Percentiles rank a stretch among this genome's conserved stretches.
phyloP scores from a whole-genome alignment of 2,888 invertebrate species.

The Thera britannica region DNA sequence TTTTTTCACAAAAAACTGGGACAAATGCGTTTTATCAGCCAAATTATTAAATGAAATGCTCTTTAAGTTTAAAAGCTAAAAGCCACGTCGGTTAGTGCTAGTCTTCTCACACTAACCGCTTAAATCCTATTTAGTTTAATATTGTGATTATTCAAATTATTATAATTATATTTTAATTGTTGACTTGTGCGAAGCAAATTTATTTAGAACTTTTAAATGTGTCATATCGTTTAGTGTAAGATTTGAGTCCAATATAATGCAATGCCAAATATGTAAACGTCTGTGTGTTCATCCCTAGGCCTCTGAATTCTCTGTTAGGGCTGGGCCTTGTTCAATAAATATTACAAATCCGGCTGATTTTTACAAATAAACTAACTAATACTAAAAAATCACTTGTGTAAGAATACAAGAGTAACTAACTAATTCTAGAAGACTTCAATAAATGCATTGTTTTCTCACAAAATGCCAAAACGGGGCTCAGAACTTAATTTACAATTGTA shows the following conservation, averaged over 20 bases:
- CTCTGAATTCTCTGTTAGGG: slow-evolving; percentile 9
- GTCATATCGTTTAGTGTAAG: slow-evolving; percentile 64
- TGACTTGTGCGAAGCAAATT: slow-evolving; percentile 57
- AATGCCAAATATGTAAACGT: slow-evolving; percentile 53
- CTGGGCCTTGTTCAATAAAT: not conserved
- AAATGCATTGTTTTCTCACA: not conserved
- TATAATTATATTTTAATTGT: slow-evolving; percentile 59
- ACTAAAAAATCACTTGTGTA: not conserved
- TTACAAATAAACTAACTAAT: not conserved
- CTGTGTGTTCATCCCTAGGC: slow-evolving; percentile 31
- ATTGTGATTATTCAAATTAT: slow-evolving; percentile 52
- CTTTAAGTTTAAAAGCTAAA: slow-evolving; percentile 21
- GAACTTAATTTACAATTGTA: slow-evolving; percentile 23
- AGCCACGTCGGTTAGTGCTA: slow-evolving; percentile 46
- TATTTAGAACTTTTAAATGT: slow-evolving; percentile 52
- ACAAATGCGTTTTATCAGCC: not conserved
- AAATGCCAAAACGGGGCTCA: slow-evolving; percentile 23
- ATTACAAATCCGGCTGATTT: not conserved
- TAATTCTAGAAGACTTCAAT: not conserved
- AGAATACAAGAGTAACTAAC: no score
- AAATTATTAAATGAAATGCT: not conserved
- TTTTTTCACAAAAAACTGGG: no score
- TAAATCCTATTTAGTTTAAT: slow-evolving; percentile 57
- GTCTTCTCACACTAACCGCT: slow-evolving; percentile 40
- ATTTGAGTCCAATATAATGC: slow-evolving; percentile 46